These are phyloP conservation scores for Panagrolaimus sp. DNA, from an alignment of 1,140 invertebrate genomes.

Conservation along the genomic window DNA sequence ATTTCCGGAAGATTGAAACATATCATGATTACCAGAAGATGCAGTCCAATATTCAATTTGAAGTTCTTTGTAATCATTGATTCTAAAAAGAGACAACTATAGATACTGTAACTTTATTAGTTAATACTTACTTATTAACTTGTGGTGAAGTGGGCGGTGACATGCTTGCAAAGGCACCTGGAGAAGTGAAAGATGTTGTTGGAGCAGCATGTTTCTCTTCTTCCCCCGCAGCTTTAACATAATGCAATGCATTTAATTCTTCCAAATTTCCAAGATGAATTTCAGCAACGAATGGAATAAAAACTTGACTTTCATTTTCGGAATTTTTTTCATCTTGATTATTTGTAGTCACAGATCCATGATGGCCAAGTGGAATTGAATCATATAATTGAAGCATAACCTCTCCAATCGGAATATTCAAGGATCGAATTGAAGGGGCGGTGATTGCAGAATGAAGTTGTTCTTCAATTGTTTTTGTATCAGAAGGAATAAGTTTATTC, in stretches of 20 bases:
- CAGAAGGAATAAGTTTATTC: slow-evolving; percentile 19
- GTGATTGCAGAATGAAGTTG: background rate
- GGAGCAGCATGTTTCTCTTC: slow-evolving; percentile 11
- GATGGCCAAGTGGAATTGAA: background rate
- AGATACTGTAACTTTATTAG: no score
- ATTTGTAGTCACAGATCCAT: background rate
- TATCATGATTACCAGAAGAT: slow-evolving; percentile 15
- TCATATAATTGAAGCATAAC: slow-evolving; percentile 39
- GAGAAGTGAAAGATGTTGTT: background rate
- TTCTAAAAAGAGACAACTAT: no score
- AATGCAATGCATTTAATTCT: slow-evolving; percentile 29
- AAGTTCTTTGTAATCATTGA: slow-evolving; percentile 69
- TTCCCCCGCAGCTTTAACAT: slow-evolving; percentile 2
- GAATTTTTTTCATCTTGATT: background rate
- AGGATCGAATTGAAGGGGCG: background rate
- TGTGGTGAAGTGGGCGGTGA: slow-evolving; percentile 34
- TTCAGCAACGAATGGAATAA: slow-evolving; percentile 42
- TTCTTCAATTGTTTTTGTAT: background rate
- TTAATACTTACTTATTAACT: slow-evolving; percentile 21
- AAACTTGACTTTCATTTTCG: slow-evolving; percentile 26
- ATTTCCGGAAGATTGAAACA: background rate
- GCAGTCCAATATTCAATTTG: slow-evolving; percentile 84
- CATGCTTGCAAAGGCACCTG: background rate
- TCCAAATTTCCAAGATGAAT: slow-evolving; percentile 35
- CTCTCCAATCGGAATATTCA: slow-evolving; percentile 38